A percentile compares a stretch with the other conserved stretches of the same genome.
Conservation (phyloP, 2,113 vertebrate genomes). For the Festucalex cinctus region DNA sequence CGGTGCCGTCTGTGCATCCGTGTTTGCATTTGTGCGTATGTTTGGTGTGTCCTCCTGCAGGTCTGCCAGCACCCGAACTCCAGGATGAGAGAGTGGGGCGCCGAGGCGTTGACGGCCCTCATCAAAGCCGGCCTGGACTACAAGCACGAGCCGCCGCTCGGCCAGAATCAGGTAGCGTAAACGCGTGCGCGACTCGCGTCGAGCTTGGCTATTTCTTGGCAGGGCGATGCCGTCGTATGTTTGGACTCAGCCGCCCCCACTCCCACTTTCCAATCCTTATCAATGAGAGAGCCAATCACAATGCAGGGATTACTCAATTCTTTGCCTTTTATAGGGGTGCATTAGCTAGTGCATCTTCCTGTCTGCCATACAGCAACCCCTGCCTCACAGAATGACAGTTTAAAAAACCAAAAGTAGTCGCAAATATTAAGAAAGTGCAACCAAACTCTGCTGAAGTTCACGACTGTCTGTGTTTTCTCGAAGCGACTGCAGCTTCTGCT, state of each 20-base stretch:
- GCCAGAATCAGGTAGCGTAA: slow-evolving; percentile 86
- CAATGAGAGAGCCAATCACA: too few species aligned
- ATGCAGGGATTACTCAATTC: background rate
- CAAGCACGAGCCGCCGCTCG: slow-evolving; percentile 88
- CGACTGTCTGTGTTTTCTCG: slow-evolving; percentile 4
- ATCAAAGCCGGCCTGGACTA: slow-evolving; percentile 94
- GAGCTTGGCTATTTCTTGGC: too few species aligned
- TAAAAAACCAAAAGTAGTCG: too few species aligned
- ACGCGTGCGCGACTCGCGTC: too few species aligned
- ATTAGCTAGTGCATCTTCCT: too few species aligned
- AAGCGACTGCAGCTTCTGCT: slow-evolving; percentile 93
- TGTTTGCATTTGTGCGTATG: slow-evolving; percentile 44
- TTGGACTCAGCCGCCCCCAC: too few species aligned
- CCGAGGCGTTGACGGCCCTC: slow-evolving; percentile 92
- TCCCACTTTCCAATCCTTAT: too few species aligned
- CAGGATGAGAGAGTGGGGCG: slow-evolving; percentile 98
- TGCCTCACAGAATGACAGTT: too few species aligned
- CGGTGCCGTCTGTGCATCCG: background rate
- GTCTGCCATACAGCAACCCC: too few species aligned
- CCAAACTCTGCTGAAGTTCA: background rate
- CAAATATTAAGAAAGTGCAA: too few species aligned
- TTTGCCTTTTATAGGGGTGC: background rate
- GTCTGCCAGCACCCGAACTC: slow-evolving; percentile 97
- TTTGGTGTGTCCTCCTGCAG: slow-evolving; percentile 67
- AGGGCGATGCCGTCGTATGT: too few species aligned